Base-by-base conservation (phyloP, 2,113 vertebrate species). In the Campylomormyrus tamandua region DNA sequence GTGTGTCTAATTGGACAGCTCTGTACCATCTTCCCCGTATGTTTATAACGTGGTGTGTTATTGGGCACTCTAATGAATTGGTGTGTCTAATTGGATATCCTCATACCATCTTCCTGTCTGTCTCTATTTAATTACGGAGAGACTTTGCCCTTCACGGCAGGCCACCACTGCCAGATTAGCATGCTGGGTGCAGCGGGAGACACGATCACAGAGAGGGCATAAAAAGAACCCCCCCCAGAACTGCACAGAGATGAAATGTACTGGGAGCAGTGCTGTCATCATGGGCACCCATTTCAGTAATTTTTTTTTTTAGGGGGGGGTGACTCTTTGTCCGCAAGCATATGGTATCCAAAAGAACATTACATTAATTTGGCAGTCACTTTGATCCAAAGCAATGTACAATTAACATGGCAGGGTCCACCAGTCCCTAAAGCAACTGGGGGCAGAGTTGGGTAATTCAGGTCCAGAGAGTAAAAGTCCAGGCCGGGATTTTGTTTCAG, bases 91-190 rank as follows among this genome's bases (percentile, higher is more conserved):
- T 35, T 3, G 89, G 77, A 8, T 83, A 35, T 19, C 46, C 21
- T 27, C 5, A n/a, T 50, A 45, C 13, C 49, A 2, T 42, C 15
- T 83, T 39, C 17, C 19, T n/a, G 15, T 45, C 50, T 45, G 2
- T 83, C 31, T 45, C 31, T 46, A 15, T 24, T 89, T 83, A 56
- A 89, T 89, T 56, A 89, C 21, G n/a, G 31, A 58, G 46, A 83
- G 77, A 77, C 83, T 24, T 31, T 45, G 49, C 52, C 89, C 15
- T 89, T 84, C 77, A 83, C 11, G 52, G 49, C 39, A 42, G 53
- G 46, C 5, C 74, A 74, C 58, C 31, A 6, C 27, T 52, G 88
- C 5, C 35, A 42, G 46, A 45, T 74, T 45, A 49, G 48, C 13
- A 88, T n/a, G 27, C 5, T 77, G 21, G 46, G 24, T 77, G 27